These are phyloP conservation scores for Apamea sordens DNA, from an alignment of 2,888 invertebrate species.

Conservation along the genomic window DNA sequence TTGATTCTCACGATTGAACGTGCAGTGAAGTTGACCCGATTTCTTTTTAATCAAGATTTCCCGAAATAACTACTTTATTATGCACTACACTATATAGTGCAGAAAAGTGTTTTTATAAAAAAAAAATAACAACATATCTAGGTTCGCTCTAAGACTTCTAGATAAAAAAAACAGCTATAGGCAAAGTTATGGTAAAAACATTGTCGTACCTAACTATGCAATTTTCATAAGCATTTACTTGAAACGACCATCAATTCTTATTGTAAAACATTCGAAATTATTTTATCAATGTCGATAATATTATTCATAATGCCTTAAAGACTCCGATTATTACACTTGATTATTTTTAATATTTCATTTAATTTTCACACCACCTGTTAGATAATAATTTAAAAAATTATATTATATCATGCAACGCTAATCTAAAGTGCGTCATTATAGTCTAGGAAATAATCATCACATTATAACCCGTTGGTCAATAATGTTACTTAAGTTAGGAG, in stretches of 20 bases:
- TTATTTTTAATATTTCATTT: not conserved
- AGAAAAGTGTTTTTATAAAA: not conserved
- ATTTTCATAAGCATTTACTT: constrained; percentile 35
- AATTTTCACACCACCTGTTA: not conserved
- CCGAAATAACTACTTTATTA: not conserved
- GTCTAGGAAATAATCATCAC: not conserved
- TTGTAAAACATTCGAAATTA: constrained; percentile 31
- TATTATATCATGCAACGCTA: not conserved
- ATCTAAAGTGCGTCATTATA: not conserved
- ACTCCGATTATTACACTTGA: not conserved
- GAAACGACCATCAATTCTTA: constrained; percentile 30
- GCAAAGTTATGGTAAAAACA: not conserved
- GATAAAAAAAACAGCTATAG: not conserved
- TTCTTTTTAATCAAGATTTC: not conserved
- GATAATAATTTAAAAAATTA: not conserved
- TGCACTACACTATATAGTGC: no score
- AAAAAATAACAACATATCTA: not conserved
- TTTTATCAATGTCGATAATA: constrained; percentile 26
- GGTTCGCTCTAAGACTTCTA: not conserved
- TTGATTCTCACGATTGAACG: not conserved
- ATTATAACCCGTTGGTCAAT: not conserved
- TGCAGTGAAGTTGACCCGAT: not conserved
- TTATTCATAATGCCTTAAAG: not conserved
- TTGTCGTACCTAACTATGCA: not conserved
- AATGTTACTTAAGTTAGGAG: not conserved